These are phyloP conservation scores for Andricus quercusramuli DNA, from an alignment of 2,888 invertebrate species.

Conservation along the genomic window DNA sequence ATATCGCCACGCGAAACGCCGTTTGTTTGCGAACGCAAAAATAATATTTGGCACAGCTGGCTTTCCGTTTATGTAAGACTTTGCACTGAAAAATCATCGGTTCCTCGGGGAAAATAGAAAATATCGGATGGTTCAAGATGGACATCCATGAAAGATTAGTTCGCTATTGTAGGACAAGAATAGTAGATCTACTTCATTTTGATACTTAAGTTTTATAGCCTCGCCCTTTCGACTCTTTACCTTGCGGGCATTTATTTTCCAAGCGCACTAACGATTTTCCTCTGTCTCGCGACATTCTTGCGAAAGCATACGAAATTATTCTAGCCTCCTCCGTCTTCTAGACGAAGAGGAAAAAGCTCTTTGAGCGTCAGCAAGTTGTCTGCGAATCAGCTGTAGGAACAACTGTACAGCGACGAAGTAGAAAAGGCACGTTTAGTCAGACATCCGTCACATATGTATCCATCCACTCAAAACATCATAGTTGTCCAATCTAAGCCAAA, in stretches of 20 bases:
- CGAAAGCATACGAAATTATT: slow-evolving; percentile 40
- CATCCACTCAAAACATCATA: too few relatives aligned
- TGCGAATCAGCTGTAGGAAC: not conserved
- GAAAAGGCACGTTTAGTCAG: slow-evolving; percentile 22
- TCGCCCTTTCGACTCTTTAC: not conserved
- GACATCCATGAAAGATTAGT: not conserved
- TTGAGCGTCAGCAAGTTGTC: not conserved
- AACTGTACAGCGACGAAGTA: not conserved
- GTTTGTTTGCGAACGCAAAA: slow-evolving; percentile 64
- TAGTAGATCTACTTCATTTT: not conserved
- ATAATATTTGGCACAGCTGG: slow-evolving; percentile 68
- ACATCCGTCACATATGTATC: not conserved
- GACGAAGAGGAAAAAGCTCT: slow-evolving; percentile 15
- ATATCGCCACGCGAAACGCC: slow-evolving; percentile 2
- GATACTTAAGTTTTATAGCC: not conserved
- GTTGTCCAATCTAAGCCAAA: too few relatives aligned
- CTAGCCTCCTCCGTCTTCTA: not conserved
- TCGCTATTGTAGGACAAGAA: not conserved
- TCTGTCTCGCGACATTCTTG: slow-evolving; percentile 40
- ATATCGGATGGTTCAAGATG: not conserved
- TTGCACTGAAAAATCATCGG: slow-evolving; percentile 24
- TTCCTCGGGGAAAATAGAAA: not conserved
- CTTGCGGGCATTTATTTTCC: slow-evolving; percentile 43
- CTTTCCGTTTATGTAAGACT: slow-evolving; percentile 62
- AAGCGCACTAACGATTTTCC: slow-evolving; percentile 36